These are phyloP conservation scores for Incurvaria masculella DNA, from an alignment of 2,888 invertebrate species.

Conservation along the genomic window DNA sequence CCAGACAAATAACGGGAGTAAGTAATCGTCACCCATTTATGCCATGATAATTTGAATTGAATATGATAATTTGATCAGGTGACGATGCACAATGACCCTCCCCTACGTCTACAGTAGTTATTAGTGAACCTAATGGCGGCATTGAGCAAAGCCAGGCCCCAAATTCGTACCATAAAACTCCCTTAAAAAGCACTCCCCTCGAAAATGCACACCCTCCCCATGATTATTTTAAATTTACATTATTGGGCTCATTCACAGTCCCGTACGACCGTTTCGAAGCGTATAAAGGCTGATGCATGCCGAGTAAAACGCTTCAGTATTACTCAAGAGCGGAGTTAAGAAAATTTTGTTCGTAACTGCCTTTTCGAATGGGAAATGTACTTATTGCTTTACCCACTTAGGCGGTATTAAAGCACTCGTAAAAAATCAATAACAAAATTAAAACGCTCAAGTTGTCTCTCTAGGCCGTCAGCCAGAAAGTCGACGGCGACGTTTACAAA, in stretches of 20 bases:
- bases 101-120: neutral
- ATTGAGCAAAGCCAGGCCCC: neutral
- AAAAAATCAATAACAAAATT: too few relatives aligned
- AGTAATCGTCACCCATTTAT: neutral
- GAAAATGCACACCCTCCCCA: constrained; percentile 25
- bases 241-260: constrained; percentile 23
- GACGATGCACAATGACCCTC: neutral
- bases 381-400: too few relatives aligned
- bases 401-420: too few relatives aligned
- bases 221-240: constrained; percentile 39
- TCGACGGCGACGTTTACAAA: neutral
- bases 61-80: neutral
- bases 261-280: neutral
- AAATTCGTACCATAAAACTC: neutral
- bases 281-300: neutral
- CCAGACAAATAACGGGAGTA: neutral
- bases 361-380: too few relatives aligned
- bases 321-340: too few relatives aligned
- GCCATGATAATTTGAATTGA: neutral
- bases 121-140: neutral
- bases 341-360: too few relatives aligned
- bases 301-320: too few relatives aligned
- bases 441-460: neutral
- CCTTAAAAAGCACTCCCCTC: neutral
- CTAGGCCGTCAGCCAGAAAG: neutral